These are phyloP conservation scores for Drosophila austrosaltans DNA, from an alignment of 2,888 invertebrate species.

Conservation along the genomic window DNA sequence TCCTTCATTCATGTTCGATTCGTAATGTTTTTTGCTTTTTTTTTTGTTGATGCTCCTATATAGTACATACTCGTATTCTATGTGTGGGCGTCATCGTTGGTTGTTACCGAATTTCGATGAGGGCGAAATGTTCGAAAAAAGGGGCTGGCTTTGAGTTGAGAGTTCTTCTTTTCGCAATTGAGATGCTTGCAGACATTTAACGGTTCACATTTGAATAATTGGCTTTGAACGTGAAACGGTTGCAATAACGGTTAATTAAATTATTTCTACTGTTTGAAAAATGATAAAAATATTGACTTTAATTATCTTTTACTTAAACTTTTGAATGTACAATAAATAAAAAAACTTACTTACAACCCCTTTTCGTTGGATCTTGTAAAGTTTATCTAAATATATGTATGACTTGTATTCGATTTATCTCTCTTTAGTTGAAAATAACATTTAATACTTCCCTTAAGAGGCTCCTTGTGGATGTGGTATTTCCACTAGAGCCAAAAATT, in stretches of 20 bases:
- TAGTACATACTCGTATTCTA: slow-evolving; percentile 11
- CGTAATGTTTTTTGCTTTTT: slow-evolving; percentile 6
- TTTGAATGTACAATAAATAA: too few species aligned
- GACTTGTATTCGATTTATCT: neutral
- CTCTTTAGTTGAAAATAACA: neutral
- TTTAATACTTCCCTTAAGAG: neutral
- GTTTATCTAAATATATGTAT: too few species aligned
- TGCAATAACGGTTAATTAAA: too few species aligned
- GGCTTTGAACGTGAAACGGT: neutral
- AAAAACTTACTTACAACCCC: too few species aligned
- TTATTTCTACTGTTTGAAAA: too few species aligned
- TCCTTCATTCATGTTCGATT: slow-evolving; percentile 72
- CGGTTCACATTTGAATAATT: neutral
- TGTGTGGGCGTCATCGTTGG: slow-evolving; percentile 73
- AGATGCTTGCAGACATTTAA: slow-evolving; percentile 13
- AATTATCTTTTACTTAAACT: too few species aligned
- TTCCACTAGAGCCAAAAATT: too few species aligned
- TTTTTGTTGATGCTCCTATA: neutral
- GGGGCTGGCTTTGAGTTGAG: slow-evolving; percentile 9
- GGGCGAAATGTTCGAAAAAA: slow-evolving; percentile 11
- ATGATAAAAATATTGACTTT: too few species aligned
- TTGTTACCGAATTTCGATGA: slow-evolving; percentile 52
- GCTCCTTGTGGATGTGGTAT: neutral
- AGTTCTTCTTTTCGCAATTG: slow-evolving; percentile 1
- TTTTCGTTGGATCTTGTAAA: too few species aligned